Evolutionary conservation across 2,113 vertebrate genomes (phyloP), one percentile per base, ranked within the genome.

Genomic region (Jacana jacana): DNA sequence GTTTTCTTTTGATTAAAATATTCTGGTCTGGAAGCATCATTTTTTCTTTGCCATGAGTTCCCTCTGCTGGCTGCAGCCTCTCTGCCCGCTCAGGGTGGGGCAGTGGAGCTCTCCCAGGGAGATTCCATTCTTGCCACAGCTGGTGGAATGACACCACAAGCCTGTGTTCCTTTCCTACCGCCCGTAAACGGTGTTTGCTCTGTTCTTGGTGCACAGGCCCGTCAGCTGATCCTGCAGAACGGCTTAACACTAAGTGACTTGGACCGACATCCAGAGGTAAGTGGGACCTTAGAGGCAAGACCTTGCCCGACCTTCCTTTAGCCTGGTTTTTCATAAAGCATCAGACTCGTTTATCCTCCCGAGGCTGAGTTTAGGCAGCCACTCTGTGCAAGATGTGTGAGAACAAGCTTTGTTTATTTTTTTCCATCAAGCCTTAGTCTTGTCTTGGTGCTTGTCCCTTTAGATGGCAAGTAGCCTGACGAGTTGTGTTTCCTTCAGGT

Each of bases 241-340:
- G 98, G 99, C 69, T 98, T 99, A 90, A 98, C 97, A 2, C 98
- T 99, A 57, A 99, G 99, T 40, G 99, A 99, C 93, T 98, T 99
- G 97, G 99, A 99, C 97, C 93, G 99, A 69, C 98, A 99, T 96
- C 99, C 99, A 37, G 99, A 99, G 98, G 99, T 99, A 92, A 65
- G 95, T 37, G 71, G 76, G 72, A 77, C 75, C 3, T 6, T 0
- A 2, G 84, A 84, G 72, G 22, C 77, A 82, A 89, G 27, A 63
- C 66, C 80, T 86, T n/a, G 15, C 54, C 40, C 0, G 37, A n/a
- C 37, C 39, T 81, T 58, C 52, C 40, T 70, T 39, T 90, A 30
- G 42, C 72, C 61, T 58, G 33, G 1, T 70, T 60, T 48, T 71
- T 71, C 42, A 4, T 35, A 81, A 81, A 51, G 27, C 13, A 2